Conservation (phyloP, 2,113 vertebrate genomes). For the Serilophus lunatus region DNA sequence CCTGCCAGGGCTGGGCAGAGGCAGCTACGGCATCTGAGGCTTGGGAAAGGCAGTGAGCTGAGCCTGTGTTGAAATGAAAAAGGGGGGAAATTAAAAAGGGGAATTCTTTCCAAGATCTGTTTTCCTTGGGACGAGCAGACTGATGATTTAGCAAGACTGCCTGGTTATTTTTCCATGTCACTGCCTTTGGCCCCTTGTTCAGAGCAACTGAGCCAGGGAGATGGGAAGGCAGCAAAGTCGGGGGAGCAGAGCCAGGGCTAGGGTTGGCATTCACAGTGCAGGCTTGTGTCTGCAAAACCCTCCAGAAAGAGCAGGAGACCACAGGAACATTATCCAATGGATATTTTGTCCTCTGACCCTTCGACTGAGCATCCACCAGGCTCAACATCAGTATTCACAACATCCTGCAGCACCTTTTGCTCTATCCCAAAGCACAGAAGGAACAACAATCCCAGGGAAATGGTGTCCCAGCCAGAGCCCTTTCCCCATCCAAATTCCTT, state of each 20-base stretch:
- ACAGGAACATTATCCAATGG: not conserved
- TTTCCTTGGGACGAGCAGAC: not conserved
- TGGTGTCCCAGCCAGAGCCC: fast-evolving
- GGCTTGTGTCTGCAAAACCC: not conserved
- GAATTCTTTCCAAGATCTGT: not conserved
- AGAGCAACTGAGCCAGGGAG: not conserved
- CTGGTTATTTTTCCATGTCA: not conserved
- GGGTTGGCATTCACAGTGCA: not conserved
- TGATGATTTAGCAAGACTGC: not conserved
- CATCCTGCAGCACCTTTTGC: not conserved
- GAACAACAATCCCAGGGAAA: not conserved
- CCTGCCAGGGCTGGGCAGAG: not conserved
- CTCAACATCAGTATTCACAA: not conserved
- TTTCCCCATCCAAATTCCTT: not conserved
- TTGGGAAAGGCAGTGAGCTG: not conserved
- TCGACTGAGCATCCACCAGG: not conserved
- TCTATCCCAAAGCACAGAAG: not conserved
- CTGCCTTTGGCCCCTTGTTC: not conserved
- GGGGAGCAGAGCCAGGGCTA: not conserved
- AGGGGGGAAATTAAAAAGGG: not conserved
- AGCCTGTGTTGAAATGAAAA: not conserved
- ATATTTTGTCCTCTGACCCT: not conserved
- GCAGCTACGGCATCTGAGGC: not conserved
- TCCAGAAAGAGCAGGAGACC: not conserved
- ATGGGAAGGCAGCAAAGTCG: not conserved